Evolutionary conservation across 2,797 vertebrate genomes (phyloP).

Genomic region (Pipistrellus nathusii): DNA sequence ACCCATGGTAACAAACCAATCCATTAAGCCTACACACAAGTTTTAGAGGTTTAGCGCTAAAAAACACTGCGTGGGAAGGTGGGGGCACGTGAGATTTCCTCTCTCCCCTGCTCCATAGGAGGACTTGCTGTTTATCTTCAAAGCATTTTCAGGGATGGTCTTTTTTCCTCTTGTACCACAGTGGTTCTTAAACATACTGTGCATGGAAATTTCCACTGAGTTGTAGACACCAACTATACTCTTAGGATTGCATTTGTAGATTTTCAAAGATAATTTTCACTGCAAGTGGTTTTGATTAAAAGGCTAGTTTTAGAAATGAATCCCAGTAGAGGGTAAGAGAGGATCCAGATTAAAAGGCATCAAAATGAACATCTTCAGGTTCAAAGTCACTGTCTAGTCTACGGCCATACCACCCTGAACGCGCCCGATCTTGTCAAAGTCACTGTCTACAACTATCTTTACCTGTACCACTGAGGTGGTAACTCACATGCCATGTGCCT

Average conservation of each 20-base stretch:
- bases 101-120: background rate
- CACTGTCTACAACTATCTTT: background rate
- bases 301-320: background rate
- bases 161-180: background rate
- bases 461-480: background rate
- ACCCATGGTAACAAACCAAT: background rate
- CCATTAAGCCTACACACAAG: background rate
- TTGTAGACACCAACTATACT: background rate
- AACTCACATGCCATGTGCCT: no score
- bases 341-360: no score
- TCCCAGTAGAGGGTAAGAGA: background rate
- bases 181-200: background rate
- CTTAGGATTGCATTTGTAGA: background rate
- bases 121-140: background rate
- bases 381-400: background rate
- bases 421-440: no score
- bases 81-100: background rate
- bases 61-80: fast-evolving
- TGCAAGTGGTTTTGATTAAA: background rate
- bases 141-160: background rate
- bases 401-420: no score
- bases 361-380: no score
- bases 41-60: background rate
- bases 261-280: background rate
- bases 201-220: background rate